Conservation (phyloP, 2,888 invertebrate genomes). For the Patella ulyssiponensis region DNA sequence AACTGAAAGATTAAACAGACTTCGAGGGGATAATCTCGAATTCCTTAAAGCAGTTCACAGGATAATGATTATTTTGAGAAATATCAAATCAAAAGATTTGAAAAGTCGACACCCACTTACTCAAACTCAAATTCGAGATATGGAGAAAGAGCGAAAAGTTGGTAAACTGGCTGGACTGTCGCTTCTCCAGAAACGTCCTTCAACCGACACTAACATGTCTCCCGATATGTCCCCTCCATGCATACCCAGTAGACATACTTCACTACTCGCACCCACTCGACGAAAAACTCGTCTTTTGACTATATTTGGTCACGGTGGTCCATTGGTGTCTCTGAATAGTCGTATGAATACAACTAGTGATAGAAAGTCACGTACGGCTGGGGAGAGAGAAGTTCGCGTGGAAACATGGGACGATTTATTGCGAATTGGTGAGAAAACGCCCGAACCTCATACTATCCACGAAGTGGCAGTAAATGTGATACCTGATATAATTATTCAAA, state of each 20-base stretch:
- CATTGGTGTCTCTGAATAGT: not conserved
- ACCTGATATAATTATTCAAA: too few species aligned
- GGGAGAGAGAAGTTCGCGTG: not conserved
- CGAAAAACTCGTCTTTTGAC: not conserved
- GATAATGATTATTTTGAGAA: constrained; percentile 43
- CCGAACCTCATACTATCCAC: too few species aligned
- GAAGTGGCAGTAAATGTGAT: too few species aligned
- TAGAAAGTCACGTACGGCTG: not conserved
- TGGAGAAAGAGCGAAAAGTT: not conserved
- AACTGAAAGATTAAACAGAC: constrained; percentile 39
- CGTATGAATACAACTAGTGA: not conserved
- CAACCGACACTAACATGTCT: not conserved
- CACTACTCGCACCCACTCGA: not conserved
- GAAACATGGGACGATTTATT: not conserved
- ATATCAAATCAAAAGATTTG: constrained; percentile 48
- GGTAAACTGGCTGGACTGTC: not conserved
- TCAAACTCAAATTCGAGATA: not conserved
- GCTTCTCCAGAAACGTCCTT: not conserved
- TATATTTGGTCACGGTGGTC: not conserved
- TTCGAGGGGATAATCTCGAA: constrained; percentile 41
- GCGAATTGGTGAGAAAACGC: not conserved
- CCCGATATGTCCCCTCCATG: not conserved
- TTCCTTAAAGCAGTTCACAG: constrained; percentile 41
- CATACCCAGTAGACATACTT: not conserved
- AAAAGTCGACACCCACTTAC: constrained; percentile 44